A percentile compares a stretch with the other conserved stretches of the same genome.
phyloP scores from a whole-genome alignment of 2,113 vertebrate species.

The Caloenas nicobarica region DNA sequence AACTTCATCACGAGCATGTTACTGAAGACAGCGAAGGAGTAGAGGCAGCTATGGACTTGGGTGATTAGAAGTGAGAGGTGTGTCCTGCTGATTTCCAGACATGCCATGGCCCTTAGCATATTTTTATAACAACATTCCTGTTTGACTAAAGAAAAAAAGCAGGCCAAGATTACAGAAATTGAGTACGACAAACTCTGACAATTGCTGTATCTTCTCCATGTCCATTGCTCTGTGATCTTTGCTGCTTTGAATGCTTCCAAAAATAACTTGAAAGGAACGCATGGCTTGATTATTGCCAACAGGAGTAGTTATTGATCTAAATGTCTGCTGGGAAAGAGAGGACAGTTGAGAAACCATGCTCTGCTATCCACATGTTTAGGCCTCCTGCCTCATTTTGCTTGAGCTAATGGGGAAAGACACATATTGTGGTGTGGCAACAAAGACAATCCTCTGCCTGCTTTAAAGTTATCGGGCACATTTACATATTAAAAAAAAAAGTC shows the following conservation, averaged over 20 bases:
- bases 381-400: neutral
- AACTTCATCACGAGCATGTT: rapidly evolving
- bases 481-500: neutral
- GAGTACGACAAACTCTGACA: neutral
- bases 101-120: neutral
- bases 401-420: neutral
- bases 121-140: neutral
- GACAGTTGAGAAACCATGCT: neutral
- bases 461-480: neutral
- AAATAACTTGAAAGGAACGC: neutral
- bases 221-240: neutral
- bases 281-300: neutral
- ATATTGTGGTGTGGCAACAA: neutral
- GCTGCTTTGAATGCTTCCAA: neutral
- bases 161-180: neutral
- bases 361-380: neutral
- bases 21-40: neutral
- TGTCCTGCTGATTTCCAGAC: neutral
- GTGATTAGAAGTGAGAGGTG: neutral
- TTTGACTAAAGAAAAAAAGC: neutral
- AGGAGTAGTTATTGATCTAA: neutral
- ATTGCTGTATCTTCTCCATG: neutral
- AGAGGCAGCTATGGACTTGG: neutral
- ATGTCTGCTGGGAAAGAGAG: neutral
- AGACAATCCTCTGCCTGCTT: neutral